Evolutionary conservation across 2,113 vertebrate species (phyloP).

Genomic region (Parotia lawesii): DNA sequence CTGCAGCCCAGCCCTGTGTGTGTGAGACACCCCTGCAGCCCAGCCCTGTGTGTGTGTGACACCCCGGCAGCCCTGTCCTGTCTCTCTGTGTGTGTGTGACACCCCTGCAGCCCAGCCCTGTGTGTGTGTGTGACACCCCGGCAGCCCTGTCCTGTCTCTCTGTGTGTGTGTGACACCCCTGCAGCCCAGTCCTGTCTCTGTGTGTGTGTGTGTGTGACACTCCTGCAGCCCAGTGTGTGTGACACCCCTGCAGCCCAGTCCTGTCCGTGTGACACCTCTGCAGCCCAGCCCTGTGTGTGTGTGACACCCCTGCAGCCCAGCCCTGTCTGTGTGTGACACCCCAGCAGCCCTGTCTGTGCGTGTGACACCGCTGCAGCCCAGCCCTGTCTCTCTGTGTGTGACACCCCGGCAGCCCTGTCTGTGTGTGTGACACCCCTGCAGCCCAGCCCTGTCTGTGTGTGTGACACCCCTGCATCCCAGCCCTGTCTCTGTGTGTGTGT

Average conservation of each 20-base stretch:
- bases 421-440: rapidly evolving
- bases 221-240: not conserved
- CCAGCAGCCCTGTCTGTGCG: not conserved
- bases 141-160: too few relatives aligned
- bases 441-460: not conserved
- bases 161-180: rapidly evolving
- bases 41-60: not conserved
- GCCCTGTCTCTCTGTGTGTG: too few relatives aligned
- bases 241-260: not conserved
- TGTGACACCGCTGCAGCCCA: not conserved
- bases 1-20: not conserved
- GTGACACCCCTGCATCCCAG: not conserved
- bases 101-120: not conserved
- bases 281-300: not conserved
- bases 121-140: rapidly evolving
- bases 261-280: too few relatives aligned
- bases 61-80: not conserved
- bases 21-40: not conserved
- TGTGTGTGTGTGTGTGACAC: not conserved
- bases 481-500: too few relatives aligned
- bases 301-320: not conserved
- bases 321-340: not conserved
- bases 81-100: not conserved
- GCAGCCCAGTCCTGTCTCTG: too few relatives aligned
- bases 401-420: rapidly evolving